Conservation (phyloP, 2,888 invertebrate species). For the Oscheius sp. region DNA sequence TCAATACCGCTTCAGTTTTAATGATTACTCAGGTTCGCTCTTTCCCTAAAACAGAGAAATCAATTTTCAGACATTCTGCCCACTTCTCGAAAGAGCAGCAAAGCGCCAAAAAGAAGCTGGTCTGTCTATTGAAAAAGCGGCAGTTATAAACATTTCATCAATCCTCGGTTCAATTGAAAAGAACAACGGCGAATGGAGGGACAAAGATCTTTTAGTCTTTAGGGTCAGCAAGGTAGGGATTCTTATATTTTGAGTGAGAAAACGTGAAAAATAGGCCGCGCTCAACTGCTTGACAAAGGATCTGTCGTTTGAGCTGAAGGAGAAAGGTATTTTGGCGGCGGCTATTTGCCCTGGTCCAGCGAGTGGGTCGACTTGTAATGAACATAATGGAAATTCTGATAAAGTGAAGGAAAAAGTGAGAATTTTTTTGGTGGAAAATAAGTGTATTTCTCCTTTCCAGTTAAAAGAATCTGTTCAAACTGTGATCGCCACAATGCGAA, state of each 20-base stretch:
- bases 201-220: not conserved
- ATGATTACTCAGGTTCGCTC: conserved; percentile 6
- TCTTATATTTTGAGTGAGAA: not conserved
- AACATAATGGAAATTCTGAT: not conserved
- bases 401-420: too few species aligned
- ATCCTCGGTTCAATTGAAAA: conserved; percentile 8
- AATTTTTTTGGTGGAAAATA: not conserved
- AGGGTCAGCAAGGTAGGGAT: conserved; percentile 14
- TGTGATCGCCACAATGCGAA: not conserved
- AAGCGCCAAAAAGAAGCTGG: not conserved
- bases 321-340: not conserved
- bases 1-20: not conserved
- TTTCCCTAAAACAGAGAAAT: not conserved
- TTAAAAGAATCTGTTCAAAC: not conserved
- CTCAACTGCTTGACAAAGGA: conserved; percentile 5
- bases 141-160: conserved; percentile 14
- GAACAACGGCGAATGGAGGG: conserved; percentile 21
- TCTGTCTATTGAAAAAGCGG: conserved; percentile 2
- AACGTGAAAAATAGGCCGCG: not conserved
- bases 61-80: conserved; percentile 9
- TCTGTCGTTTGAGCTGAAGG: conserved; percentile 9
- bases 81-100: conserved; percentile 12
- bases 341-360: conserved; percentile 5
- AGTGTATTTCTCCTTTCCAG: not conserved
- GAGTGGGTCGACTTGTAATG: not conserved